phyloP scores from a whole-genome alignment of 1,140 invertebrate species.

The Diachasma alloeum region DNA sequence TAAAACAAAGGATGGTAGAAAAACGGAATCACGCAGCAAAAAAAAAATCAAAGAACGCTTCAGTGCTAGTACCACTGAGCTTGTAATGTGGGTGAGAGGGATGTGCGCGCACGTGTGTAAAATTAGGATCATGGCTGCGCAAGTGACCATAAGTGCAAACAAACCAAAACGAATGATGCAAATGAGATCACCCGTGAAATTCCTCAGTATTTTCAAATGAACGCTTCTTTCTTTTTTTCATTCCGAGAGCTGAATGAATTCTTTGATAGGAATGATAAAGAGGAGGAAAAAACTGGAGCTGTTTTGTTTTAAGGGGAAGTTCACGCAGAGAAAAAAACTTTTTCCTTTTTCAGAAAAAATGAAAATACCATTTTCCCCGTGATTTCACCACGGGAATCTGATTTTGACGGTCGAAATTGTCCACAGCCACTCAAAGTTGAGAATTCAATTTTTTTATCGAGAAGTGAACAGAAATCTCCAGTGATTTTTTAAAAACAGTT shows the following conservation, averaged over 20 bases:
- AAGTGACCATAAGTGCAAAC: slow-evolving; percentile 22
- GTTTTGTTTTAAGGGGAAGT: neutral
- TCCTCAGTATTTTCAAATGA: neutral
- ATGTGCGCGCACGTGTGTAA: slow-evolving; percentile 33
- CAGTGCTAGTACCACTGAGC: neutral
- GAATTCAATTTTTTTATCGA: no score
- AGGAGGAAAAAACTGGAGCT: neutral
- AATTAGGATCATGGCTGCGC: slow-evolving; percentile 37
- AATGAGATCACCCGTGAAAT: slow-evolving; percentile 38
- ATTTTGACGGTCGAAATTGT: no score
- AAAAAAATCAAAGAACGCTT: slow-evolving; percentile 1
- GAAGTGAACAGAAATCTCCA: no score
- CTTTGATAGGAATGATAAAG: neutral
- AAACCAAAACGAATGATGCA: slow-evolving; percentile 41
- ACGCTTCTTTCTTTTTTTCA: neutral
- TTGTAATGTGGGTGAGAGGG: slow-evolving; percentile 1
- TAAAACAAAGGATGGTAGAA: neutral
- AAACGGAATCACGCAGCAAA: neutral
- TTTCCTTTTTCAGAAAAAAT: no score
- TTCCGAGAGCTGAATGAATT: neutral
- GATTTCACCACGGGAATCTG: no score
- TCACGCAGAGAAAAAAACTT: no score
- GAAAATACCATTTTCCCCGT: no score
- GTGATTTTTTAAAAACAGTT: no score
- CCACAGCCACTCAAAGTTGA: no score